phyloP scores from a whole-genome alignment of 2,113 vertebrate genomes.

The Lepidothrix coronata region DNA sequence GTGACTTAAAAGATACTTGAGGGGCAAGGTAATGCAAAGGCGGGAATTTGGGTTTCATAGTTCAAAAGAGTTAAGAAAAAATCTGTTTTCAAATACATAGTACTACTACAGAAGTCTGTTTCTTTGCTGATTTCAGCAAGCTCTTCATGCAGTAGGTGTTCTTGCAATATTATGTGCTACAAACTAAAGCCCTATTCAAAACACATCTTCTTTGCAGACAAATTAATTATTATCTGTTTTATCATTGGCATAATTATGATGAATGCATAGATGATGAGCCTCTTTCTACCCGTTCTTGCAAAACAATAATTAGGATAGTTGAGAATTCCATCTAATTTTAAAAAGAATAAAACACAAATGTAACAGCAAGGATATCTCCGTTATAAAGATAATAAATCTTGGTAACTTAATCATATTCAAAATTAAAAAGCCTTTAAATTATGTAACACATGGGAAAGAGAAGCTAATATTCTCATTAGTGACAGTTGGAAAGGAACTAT shows the following conservation, averaged over 20 bases:
- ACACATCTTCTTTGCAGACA: not conserved
- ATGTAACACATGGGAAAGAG: not conserved
- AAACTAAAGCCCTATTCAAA: not conserved
- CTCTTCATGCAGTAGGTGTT: not conserved
- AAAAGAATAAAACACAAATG: not conserved
- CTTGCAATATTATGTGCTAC: not conserved
- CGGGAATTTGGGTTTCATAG: not conserved
- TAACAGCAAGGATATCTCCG: not conserved
- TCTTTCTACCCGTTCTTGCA: not conserved
- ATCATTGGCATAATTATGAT: not conserved
- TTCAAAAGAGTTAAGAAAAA: not conserved
- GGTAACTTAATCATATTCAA: not conserved
- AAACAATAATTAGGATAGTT: not conserved
- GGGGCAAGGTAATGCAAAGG: not conserved
- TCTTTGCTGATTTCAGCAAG: not conserved
- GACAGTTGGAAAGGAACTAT: conserved; percentile 17
- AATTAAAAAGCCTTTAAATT: not conserved
- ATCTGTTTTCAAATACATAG: not conserved
- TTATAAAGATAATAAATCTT: not conserved
- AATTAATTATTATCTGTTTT: conserved; percentile 1
- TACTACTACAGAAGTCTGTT: not conserved
- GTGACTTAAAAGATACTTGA: not conserved
- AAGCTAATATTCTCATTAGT: conserved; percentile 19
- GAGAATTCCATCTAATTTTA: not conserved
- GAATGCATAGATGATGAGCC: not conserved